A percentile compares a stretch with the other conserved stretches of the same genome.
phyloP scores from a whole-genome alignment of 2,888 invertebrate genomes.

The Notodonta dromedarius region DNA sequence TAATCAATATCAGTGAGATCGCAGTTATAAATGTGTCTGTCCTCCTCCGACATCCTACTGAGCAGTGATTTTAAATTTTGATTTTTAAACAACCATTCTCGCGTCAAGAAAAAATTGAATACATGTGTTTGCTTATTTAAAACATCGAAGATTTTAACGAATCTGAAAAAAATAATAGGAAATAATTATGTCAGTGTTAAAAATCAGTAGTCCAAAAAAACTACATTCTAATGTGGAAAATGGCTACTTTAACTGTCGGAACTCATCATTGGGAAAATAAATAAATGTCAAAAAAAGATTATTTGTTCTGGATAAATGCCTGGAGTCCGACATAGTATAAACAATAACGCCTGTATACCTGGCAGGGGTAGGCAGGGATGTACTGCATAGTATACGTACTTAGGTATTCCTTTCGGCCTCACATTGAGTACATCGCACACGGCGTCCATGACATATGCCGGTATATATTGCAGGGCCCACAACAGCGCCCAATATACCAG shows the following conservation, averaged over 20 bases:
- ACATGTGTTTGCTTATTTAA: constrained; percentile 3
- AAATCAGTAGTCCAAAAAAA: too few species aligned
- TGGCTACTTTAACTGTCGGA: too few species aligned
- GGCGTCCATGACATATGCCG: constrained; percentile 23
- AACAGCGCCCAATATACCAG: constrained; percentile 17
- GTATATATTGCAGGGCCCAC: constrained; percentile 34
- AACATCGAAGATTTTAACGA: constrained; percentile 26
- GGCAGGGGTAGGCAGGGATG: too few species aligned
- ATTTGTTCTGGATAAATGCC: too few species aligned
- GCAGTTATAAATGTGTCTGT: constrained; percentile 22
- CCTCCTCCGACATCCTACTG: constrained; percentile 12
- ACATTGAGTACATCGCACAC: background rate
- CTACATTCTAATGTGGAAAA: too few species aligned
- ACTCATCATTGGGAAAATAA: too few species aligned
- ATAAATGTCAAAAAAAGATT: too few species aligned
- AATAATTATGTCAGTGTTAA: too few species aligned
- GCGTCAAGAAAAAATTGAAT: constrained; percentile 11
- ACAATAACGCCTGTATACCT: too few species aligned
- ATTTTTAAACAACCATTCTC: constrained; percentile 22
- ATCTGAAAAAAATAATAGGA: constrained; percentile 10
- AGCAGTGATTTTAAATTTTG: constrained; percentile 11
- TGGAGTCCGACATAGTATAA: too few species aligned
- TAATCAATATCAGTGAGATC: constrained; percentile 14
- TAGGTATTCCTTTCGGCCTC: constrained; percentile 9
- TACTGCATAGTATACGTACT: constrained; percentile 9